Conservation (phyloP, 1,140 invertebrate species). For the Scaptodrosophila lebanonensis region DNA sequence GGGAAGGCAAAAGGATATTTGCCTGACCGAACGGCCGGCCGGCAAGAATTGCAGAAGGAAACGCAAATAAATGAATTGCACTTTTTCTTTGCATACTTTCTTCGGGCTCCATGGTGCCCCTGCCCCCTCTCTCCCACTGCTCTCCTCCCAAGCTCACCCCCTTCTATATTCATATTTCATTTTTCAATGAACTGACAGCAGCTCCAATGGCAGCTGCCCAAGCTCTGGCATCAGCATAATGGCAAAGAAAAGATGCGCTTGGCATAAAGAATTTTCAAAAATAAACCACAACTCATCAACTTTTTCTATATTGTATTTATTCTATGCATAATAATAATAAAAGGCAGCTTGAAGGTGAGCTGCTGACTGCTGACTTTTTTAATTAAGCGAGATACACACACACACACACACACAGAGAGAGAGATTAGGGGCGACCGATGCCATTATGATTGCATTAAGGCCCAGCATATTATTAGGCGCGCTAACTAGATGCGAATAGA, state of each 20-base stretch:
- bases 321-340: constrained; percentile 52
- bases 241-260: too few species aligned
- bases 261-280: too few species aligned
- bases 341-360: constrained; percentile 25
- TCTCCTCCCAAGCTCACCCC: too few species aligned
- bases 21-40: constrained; percentile 10
- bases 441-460: constrained; percentile 69
- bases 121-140: neutral
- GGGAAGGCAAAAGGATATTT: constrained; percentile 1
- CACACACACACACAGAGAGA: too few species aligned
- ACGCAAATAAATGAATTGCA: constrained; percentile 75
- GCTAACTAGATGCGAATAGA: neutral
- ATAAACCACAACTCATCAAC: too few species aligned
- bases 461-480: constrained; percentile 28
- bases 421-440: constrained; percentile 7
- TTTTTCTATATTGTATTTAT: constrained; percentile 70
- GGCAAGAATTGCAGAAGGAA: constrained; percentile 55
- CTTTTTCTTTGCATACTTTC: constrained; percentile 68
- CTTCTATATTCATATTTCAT: too few species aligned
- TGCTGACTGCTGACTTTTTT: constrained; percentile 35
- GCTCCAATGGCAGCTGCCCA: constrained; percentile 49
- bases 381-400: constrained; percentile 67
- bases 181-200: constrained; percentile 66
- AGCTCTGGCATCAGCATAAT: constrained; percentile 32
- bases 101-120: constrained; percentile 36